Conservation (phyloP, 1,140 invertebrate genomes). For the Camponotus vicinus region DNA sequence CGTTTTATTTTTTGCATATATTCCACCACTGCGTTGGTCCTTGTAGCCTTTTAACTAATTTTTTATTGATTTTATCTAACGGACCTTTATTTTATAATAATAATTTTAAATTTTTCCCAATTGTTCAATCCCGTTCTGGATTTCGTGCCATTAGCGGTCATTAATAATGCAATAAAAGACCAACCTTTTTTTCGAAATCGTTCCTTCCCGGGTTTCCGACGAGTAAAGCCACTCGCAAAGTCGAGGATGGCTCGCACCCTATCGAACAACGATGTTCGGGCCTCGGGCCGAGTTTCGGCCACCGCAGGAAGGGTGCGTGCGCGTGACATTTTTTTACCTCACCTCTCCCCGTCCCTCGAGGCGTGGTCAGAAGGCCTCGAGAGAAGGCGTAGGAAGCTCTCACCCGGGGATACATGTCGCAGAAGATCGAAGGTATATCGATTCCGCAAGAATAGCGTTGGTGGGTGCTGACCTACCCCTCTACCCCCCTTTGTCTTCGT, state of each 20-base stretch:
- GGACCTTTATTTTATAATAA: too few relatives aligned
- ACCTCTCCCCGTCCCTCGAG: background rate
- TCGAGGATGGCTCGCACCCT: background rate
- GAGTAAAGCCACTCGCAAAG: background rate
- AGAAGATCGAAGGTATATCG: constrained; percentile 74
- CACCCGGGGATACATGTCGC: constrained; percentile 46
- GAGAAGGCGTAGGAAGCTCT: constrained; percentile 57
- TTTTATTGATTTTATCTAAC: too few relatives aligned
- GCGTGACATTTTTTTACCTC: constrained; percentile 2
- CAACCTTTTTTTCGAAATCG: background rate
- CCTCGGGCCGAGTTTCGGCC: background rate
- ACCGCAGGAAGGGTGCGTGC: background rate
- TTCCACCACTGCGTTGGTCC: too few relatives aligned
- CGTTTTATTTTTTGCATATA: too few relatives aligned
- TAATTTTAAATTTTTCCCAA: background rate
- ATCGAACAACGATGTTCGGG: constrained; percentile 37
- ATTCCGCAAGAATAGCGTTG: constrained; percentile 76
- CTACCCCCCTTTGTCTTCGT: constrained; percentile 75
- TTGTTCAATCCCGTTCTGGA: background rate
- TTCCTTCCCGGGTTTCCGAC: background rate
- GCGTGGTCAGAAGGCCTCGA: constrained; percentile 20
- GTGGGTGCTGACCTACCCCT: constrained; percentile 84
- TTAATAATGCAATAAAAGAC: background rate
- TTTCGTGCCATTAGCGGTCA: background rate
- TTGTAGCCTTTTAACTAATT: too few relatives aligned